A percentile compares a stretch with the other conserved stretches of the same genome.
phyloP scores from a whole-genome alignment of 2,113 vertebrate genomes.

The Axis porcinus region DNA sequence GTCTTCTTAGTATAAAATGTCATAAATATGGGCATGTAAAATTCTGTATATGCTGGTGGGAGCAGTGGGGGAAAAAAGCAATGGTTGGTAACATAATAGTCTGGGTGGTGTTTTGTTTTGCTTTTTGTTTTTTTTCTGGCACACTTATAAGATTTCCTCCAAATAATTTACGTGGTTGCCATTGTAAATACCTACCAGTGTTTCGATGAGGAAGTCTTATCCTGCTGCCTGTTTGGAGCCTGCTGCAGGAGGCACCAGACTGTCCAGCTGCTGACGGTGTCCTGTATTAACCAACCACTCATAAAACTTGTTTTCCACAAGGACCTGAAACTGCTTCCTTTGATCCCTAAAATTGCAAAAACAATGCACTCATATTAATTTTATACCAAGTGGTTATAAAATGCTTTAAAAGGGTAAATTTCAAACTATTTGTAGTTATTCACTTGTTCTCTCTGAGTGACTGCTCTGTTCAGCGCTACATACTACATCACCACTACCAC shows the following conservation, averaged over 20 bases:
- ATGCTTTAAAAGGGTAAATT: not conserved
- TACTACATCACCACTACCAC: not conserved
- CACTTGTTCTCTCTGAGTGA: not conserved
- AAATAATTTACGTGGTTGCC: not conserved
- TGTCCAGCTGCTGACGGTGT: conserved; percentile 91
- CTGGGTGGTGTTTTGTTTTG: not conserved
- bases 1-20: not conserved
- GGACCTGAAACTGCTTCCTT: conserved; percentile 87
- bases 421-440: not conserved
- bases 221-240: conserved; percentile 78
- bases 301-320: conserved; percentile 93
- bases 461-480: not conserved
- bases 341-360: conserved; percentile 85
- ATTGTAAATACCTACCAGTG: conserved; percentile 30
- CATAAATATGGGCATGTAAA: not conserved
- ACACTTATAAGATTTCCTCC: not conserved
- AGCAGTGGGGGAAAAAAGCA: not conserved
- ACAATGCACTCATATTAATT: not conserved
- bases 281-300: conserved; percentile 92
- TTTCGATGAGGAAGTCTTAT: not conserved
- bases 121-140: not conserved
- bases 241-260: conserved; percentile 83
- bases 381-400: not conserved
- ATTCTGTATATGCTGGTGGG: not conserved
- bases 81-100: not conserved